phyloP scores from a whole-genome alignment of 2,888 invertebrate species.

The Pomacea canaliculata region DNA sequence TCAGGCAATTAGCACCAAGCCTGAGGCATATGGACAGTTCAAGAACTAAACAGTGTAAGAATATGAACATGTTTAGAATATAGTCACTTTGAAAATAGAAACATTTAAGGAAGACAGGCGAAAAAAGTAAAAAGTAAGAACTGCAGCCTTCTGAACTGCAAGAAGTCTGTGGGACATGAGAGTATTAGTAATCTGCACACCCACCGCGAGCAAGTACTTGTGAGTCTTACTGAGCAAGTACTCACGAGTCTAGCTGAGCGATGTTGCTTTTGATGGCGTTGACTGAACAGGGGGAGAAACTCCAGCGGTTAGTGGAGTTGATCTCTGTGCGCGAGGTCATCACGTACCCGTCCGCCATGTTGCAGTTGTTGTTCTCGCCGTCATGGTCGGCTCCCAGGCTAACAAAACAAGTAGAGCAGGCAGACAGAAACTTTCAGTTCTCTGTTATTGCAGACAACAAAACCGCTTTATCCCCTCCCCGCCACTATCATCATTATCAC shows the following conservation, averaged over 20 bases:
- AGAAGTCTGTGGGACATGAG: too few species aligned
- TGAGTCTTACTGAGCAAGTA: background rate
- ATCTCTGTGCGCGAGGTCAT: constrained; percentile 39
- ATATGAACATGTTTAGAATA: too few species aligned
- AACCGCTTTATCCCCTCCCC: too few species aligned
- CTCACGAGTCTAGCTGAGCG: constrained; percentile 26
- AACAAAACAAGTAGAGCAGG: background rate
- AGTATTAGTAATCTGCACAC: too few species aligned
- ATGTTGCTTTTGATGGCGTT: constrained; percentile 32
- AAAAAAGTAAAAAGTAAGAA: too few species aligned
- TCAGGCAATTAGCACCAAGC: constrained; percentile 19
- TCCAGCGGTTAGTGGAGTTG: constrained; percentile 35
- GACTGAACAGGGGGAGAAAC: constrained; percentile 38
- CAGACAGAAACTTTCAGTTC: too few species aligned
- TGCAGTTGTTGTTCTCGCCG: constrained; percentile 35
- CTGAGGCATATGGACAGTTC: background rate
- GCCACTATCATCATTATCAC: too few species aligned
- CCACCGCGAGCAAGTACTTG: background rate
- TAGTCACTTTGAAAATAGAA: too few species aligned
- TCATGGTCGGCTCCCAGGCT: constrained; percentile 42
- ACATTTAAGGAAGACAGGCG: too few species aligned
- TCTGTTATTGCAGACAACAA: too few species aligned
- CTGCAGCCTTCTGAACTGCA: too few species aligned
- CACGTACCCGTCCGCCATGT: constrained; percentile 30
- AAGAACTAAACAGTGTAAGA: too few species aligned